Base-by-base conservation (phyloP, 2,797 vertebrate genomes). In the Leptoclinus maculatus region DNA sequence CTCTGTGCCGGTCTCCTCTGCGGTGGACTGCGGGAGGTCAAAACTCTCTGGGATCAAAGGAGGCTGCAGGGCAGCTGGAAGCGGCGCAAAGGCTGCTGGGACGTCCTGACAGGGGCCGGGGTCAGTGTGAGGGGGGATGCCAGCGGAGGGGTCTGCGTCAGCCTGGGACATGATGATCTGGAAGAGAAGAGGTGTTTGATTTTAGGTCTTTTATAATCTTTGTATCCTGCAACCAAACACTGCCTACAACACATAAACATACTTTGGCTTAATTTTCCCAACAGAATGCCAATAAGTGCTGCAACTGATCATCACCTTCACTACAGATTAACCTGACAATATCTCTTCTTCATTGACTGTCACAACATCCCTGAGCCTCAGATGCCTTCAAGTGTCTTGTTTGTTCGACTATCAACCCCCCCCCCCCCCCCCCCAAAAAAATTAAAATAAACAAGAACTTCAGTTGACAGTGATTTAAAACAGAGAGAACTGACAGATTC, bases 91-190 rank as follows among this genome's bases (percentile, higher is more conserved):
- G 60, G 25, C 62, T 36, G 71, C 66, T 53, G 83, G 66, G 47
- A 71, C 74, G 54, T 88, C 81, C 32, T 89, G 88, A 70, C 54
- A 16, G 45, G 76, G 59, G 29, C 32, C 9, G 1, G 74, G 47
- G 32, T 89, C 80, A 7, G 72, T 2, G 36, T 45, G 32, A n/a
- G 47, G 32, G 19, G 59, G 39, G 29, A 74, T 14, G 73, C 87
- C 86, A 65, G 66, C 54, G 38, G 78, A 53, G 10, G 66, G 72
- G 65, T 92, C 90, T 21, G 49, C 47, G 7, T 87, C 83, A 62
- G 82, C 74, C 75, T 93, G 90, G 60, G 94, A 95, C 95, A 96
- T 96, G 70, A 39, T 95, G 83, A 87, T 88, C 94, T 94, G 80
- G 32, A 83, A 72, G 45, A 72, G 11, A 59, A 54, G 29, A 80